Evolutionary conservation across 2,888 invertebrate species (phyloP), one percentile per base, ranked within the genome.

Genomic region (Polydrusus tereticollis): DNA sequence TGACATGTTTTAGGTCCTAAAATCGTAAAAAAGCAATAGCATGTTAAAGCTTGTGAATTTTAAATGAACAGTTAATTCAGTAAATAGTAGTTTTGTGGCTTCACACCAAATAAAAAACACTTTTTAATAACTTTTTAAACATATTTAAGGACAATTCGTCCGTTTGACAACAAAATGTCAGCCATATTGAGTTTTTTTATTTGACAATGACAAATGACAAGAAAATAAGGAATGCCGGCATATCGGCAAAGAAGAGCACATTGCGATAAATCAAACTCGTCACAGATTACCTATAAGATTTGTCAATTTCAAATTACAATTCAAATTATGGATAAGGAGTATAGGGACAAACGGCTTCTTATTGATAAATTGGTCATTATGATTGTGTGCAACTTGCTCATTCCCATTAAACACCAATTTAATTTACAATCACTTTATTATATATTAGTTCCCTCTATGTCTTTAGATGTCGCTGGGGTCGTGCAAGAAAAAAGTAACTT

Each of bases 151-250:
- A 20, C n/a, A 47, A 26, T 26, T 23, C 2, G n/a, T 21, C 4
- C 43, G 65, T 66, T 66, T 66, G 58, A 66, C 66, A 66, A 66
- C 58, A 66, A 66, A 58, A n/a, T 57, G 38, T 57, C 65, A 55
- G 65, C 65, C 65, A 66, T 66, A 29, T 55, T 33, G 8, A 29
- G 29, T 18, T 18, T 5, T 47, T 55, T 29, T 29, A 18, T 50
- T 26, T 50, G 50, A 14, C 26, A 45, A 16, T 47, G 47, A 47
- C 47, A 21, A 45, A 10, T 21, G 18, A 29, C 14, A 50, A 21
- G 14, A 2, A 47, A 3, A 21, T n/a, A 36, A n/a, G n/a, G 36
- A 36, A 21, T 4, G 23, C 21, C 21, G 47, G 47, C 12, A 21
- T 4, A n/a, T 12, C 21, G 47, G 47, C 12, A 47, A 20, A 20